phyloP scores from a whole-genome alignment of 23 tunicate genomes.

The Diplosoma virens region DNA sequence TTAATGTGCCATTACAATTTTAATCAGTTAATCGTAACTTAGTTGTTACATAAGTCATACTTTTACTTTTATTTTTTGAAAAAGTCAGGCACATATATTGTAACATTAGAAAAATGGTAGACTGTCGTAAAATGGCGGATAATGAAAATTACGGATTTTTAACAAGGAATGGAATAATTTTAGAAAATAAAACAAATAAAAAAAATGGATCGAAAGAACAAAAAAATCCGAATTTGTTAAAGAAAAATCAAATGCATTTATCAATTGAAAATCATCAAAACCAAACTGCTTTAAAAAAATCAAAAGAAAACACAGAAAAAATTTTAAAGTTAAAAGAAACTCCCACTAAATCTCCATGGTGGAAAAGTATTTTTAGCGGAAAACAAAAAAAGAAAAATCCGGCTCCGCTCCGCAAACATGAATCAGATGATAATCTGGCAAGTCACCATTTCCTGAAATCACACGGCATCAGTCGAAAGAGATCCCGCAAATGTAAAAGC shows the following conservation, averaged over 20 bases:
- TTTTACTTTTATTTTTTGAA: too few species aligned
- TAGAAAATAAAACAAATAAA: neutral
- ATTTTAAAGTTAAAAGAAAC: neutral
- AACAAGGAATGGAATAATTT: slow-evolving; percentile 9
- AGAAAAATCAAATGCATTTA: too few species aligned
- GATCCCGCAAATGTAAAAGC: neutral
- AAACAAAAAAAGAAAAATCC: neutral
- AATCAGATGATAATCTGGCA: neutral
- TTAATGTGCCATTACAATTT: too few species aligned
- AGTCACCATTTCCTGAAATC: too few species aligned
- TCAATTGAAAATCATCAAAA: too few species aligned
- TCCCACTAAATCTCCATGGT: neutral
- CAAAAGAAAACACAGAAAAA: neutral
- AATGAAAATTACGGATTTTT: slow-evolving; percentile 7
- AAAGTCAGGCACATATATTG: too few species aligned
- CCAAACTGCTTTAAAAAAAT: too few species aligned
- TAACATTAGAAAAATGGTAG: too few species aligned
- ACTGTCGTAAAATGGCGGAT: too few species aligned
- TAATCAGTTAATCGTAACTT: too few species aligned
- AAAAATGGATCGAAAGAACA: neutral
- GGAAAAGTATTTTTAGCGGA: neutral
- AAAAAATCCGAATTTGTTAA: too few species aligned
- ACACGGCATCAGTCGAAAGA: neutral
- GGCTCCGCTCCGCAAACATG: neutral
- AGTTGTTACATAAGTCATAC: too few species aligned